These are phyloP conservation scores for Ophraella communa DNA, from an alignment of 2,888 invertebrate species.

Conservation along the genomic window DNA sequence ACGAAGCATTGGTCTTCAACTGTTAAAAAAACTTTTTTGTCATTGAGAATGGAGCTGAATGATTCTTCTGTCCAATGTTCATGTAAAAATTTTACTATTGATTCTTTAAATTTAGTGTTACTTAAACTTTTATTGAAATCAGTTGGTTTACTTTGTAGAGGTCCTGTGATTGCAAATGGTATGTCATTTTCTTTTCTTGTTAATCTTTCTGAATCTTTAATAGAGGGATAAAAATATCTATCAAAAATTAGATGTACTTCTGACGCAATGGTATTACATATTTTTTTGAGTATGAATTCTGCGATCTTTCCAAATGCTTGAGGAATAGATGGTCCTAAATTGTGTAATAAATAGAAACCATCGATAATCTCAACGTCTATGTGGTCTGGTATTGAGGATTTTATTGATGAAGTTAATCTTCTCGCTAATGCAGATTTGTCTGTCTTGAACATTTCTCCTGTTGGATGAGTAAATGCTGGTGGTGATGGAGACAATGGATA, in stretches of 20 bases:
- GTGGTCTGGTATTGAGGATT: no score
- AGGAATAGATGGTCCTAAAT: neutral
- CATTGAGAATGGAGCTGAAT: neutral
- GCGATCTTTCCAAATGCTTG: neutral
- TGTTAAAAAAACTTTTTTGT: no score
- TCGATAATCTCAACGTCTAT: no score
- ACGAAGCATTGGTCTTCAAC: no score
- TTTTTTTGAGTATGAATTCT: neutral
- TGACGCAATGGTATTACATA: neutral
- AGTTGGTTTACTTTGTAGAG: neutral
- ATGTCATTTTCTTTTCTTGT: neutral
- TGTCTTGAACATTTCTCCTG: no score
- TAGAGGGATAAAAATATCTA: neutral
- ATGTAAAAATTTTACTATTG: neutral
- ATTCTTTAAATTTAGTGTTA: constrained; percentile 1
- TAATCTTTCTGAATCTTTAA: neutral
- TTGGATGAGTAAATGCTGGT: no score
- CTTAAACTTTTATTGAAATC: constrained; percentile 4
- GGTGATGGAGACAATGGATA: no score
- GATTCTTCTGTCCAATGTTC: neutral
- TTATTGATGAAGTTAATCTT: no score
- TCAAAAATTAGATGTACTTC: neutral
- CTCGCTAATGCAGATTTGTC: no score
- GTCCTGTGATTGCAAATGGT: no score
- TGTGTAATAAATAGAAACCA: neutral